Evolutionary conservation across 2,888 invertebrate species (phyloP), one percentile per base, ranked within the genome.

Genomic region (Watsonalla cultraria): DNA sequence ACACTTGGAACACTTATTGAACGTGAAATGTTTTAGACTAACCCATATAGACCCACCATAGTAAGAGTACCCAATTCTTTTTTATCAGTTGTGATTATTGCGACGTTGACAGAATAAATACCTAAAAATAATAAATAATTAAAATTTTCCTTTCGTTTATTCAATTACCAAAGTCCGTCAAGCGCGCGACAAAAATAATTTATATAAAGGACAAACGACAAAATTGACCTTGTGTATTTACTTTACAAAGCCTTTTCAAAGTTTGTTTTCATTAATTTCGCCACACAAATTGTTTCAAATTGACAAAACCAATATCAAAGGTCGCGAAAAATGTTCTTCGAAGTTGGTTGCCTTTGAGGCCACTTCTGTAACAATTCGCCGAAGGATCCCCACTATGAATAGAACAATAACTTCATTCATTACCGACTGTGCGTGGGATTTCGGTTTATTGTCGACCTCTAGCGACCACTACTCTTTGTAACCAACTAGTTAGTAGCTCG

Each of bases 321-420:
- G 42, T 42, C 42, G 11, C 11, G 42, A 42, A 42, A 42, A 42
- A 42, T 42, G 42, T 42, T 11, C 7, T 42, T 42, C 11, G 0
- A 42, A 42, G 42, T 42, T 42, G 42, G 42, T 42, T 42, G 42
- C 42, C 11, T 11, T 42, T 42, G 42, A 42, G 11, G 11, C 42
- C 7, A 24, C 24, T 37, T 7, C 4, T 5, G 7, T 37, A 8
- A 42, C 42, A 42, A 42, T 42, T 42, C 42, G 37, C 1, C 14
- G 15, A 15, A 42, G 15, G 15, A 49, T 6, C 39, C 9, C 13
- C 39, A 39, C 14, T 11, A 14, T 49, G 7, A 48, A 48, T 37
- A 49, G 61, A 64, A 66, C 65, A 65, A 71, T 70, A 71, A 71
- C 59, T 73, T 62, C 68, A 73, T 73, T 73, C 66, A 69, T 70